Evolutionary conservation across 2,797 vertebrate genomes (phyloP).

Genomic region (Hoplostethus mediterraneus): DNA sequence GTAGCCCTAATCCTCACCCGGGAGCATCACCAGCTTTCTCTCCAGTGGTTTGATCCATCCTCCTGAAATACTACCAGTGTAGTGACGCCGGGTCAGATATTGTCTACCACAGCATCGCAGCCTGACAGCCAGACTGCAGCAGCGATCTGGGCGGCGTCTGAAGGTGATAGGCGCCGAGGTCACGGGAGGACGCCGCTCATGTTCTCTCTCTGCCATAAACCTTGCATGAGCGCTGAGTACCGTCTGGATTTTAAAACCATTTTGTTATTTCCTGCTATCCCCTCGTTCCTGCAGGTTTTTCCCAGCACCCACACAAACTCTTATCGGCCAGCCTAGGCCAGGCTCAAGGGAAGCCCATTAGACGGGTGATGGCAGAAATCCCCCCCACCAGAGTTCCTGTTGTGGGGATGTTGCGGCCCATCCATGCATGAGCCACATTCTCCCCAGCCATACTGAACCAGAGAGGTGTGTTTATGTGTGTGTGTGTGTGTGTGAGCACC

Average conservation of each 20-base stretch:
- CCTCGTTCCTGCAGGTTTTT: constrained; percentile 18
- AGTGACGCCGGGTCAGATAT: constrained; percentile 8
- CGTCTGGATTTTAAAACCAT: constrained; percentile 62
- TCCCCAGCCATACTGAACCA: background rate
- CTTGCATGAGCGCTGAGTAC: constrained; percentile 65
- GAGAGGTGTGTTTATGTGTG: constrained; percentile 4
- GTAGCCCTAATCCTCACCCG: constrained; percentile 10
- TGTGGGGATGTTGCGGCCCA: constrained; percentile 73
- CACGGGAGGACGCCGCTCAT: constrained; percentile 50
- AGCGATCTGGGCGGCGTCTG: constrained; percentile 19
- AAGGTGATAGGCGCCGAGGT: constrained; percentile 51
- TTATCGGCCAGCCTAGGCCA: constrained; percentile 60
- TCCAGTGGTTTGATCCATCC: constrained; percentile 28
- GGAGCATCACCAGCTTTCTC: constrained; percentile 8
- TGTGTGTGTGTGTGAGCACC: background rate
- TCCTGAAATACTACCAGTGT: constrained; percentile 26
- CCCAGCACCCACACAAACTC: constrained; percentile 19
- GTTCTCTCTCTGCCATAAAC: constrained; percentile 59
- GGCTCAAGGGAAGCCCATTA: constrained; percentile 78
- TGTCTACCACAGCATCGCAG: constrained; percentile 28
- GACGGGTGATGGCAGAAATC: constrained; percentile 78
- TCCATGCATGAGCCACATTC: constrained; percentile 53
- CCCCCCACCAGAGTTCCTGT: constrained; percentile 83
- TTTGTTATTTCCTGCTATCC: constrained; percentile 45
- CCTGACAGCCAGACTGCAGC: constrained; percentile 16